A percentile compares a stretch with the other conserved stretches of the same genome.
These are phyloP conservation scores for Mantis religiosa DNA, from an alignment of 2,888 invertebrate species.

Conservation along the genomic window DNA sequence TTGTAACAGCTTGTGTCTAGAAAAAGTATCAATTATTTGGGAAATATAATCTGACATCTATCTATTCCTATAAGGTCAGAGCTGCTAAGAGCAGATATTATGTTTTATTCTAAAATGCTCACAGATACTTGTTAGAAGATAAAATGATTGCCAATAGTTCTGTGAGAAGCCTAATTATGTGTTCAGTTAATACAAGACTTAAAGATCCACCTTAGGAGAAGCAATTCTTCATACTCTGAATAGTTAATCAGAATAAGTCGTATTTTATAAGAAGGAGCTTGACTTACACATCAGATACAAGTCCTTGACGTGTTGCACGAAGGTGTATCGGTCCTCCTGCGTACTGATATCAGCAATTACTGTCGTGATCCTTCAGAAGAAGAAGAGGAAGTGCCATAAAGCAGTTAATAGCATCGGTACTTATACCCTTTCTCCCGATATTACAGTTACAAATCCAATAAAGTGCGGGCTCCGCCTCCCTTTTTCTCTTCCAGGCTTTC, in stretches of 20 bases:
- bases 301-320: neutral
- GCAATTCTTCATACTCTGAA: too few relatives aligned
- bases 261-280: neutral
- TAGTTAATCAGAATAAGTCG: neutral
- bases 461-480: neutral
- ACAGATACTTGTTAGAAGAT: too few relatives aligned
- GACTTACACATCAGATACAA: neutral
- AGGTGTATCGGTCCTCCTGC: neutral
- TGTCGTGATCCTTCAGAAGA: neutral
- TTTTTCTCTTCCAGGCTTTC: neutral
- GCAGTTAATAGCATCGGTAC: neutral
- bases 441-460: neutral
- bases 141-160: too few relatives aligned
- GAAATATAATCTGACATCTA: too few relatives aligned
- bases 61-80: too few relatives aligned
- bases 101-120: too few relatives aligned
- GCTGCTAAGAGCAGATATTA: too few relatives aligned
- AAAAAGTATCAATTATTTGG: too few relatives aligned
- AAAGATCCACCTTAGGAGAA: too few relatives aligned
- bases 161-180: too few relatives aligned
- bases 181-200: too few relatives aligned
- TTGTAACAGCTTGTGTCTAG: too few relatives aligned
- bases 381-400: neutral
- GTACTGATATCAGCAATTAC: neutral
- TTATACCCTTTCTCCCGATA: neutral